Percentiles rank a stretch among this genome's conserved stretches.
Evolutionary conservation across 30 jellyfish, hydroid and myxozoan species (phyloP).

Genomic region (Nemopilema nomurai): DNA sequence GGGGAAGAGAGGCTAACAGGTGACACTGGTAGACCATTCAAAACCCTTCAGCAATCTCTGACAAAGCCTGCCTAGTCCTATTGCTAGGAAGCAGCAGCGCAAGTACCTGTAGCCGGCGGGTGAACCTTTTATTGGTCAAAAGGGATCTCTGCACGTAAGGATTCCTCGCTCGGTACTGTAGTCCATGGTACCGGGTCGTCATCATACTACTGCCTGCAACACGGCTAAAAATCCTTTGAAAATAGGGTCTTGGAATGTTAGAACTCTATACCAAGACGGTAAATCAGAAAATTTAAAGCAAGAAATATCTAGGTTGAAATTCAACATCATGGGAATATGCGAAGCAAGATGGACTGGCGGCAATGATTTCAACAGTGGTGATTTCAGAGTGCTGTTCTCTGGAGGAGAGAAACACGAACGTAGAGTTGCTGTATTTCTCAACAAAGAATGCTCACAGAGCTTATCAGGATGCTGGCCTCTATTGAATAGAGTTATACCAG

Average conservation of each 20-base stretch:
- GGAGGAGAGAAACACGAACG: slow-evolving; percentile 23
- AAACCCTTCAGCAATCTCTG: too few species aligned
- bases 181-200: slow-evolving; percentile 9
- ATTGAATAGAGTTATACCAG: slow-evolving; percentile 25
- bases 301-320: slow-evolving; percentile 24
- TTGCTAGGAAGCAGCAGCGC: too few species aligned
- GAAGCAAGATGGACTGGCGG: slow-evolving; percentile 29
- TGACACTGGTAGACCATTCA: too few species aligned
- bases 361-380: not conserved
- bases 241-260: slow-evolving; percentile 40
- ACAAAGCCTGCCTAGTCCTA: too few species aligned
- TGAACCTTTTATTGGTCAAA: too few species aligned
- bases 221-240: slow-evolving; percentile 8
- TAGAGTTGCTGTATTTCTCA: slow-evolving; percentile 28
- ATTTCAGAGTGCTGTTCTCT: slow-evolving; percentile 7
- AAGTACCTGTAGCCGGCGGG: too few species aligned
- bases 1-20: too few species aligned
- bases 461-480: slow-evolving; percentile 15
- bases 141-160: too few species aligned
- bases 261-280: slow-evolving; percentile 1
- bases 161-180: slow-evolving; percentile 21
- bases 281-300: slow-evolving; percentile 5
- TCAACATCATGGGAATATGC: slow-evolving; percentile 24
- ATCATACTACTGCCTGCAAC: slow-evolving; percentile 22
- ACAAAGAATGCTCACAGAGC: not conserved